Evolutionary conservation across 92 coral and sea anemone genomes (phyloP).

Genomic region (Montipora capitata): DNA sequence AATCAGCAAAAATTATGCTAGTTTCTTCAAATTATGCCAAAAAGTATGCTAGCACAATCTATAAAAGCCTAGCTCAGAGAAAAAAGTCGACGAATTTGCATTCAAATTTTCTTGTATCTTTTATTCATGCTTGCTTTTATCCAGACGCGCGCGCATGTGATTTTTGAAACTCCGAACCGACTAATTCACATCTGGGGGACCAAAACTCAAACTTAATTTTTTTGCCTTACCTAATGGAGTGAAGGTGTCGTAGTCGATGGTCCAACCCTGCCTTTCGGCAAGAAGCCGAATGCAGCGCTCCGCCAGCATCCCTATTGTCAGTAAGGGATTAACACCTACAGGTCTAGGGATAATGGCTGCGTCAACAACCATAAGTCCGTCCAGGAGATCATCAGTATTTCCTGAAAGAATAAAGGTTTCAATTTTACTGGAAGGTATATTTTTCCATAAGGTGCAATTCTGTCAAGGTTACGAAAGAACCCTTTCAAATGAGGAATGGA

Average conservation of each 20-base stretch:
- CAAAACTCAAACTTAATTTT: too few relatives aligned
- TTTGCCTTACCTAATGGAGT: constrained; percentile 10
- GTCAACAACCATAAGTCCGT: constrained; percentile 75
- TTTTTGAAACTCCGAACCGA: too few relatives aligned
- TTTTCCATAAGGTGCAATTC: too few relatives aligned
- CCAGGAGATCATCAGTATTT: constrained; percentile 30
- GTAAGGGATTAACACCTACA: constrained; percentile 75
- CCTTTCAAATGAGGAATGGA: too few relatives aligned
- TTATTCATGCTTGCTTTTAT: too few relatives aligned
- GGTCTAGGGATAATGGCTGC: constrained; percentile 72
- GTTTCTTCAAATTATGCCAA: constrained; percentile 69
- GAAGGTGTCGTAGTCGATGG: constrained; percentile 52
- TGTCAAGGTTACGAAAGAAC: too few relatives aligned
- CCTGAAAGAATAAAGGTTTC: constrained; percentile 27
- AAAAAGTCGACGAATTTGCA: too few relatives aligned
- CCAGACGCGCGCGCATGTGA: too few relatives aligned
- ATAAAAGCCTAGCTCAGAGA: too few relatives aligned
- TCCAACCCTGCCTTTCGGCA: constrained; percentile 71
- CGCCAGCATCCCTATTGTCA: constrained; percentile 50
- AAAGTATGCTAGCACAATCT: constrained; percentile 66
- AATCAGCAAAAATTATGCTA: too few relatives aligned
- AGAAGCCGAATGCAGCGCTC: constrained; percentile 25
- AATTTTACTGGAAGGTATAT: too few relatives aligned
- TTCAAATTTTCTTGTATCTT: too few relatives aligned
- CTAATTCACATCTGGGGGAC: neutral